Conservation (phyloP, 2,888 invertebrate genomes). For the Cheiracanthium punctorium region DNA sequence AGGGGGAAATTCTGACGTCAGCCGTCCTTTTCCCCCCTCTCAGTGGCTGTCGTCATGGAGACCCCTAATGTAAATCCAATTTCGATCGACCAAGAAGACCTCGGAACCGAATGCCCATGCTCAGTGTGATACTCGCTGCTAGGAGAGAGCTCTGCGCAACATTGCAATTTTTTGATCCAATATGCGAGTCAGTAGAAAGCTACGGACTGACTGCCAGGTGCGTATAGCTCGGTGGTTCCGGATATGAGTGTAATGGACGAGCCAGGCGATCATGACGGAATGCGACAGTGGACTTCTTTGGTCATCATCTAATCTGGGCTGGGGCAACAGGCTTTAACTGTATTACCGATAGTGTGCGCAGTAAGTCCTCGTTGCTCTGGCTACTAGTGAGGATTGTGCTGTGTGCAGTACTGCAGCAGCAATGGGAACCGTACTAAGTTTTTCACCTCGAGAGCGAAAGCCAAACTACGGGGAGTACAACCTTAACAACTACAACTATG, state of each 20-base stretch:
- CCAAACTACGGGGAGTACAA: constrained; percentile 64
- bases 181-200: constrained; percentile 15
- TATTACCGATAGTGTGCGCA: background rate
- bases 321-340: constrained; percentile 5
- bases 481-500: constrained; percentile 80
- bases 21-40: constrained; percentile 18
- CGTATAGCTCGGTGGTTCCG: background rate
- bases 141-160: constrained; percentile 40
- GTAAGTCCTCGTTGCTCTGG: constrained; percentile 35
- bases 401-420: constrained; percentile 57
- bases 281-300: background rate
- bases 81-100: constrained; percentile 48
- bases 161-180: constrained; percentile 8
- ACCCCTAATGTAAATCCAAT: constrained; percentile 49
- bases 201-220: constrained; percentile 20
- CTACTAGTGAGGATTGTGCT: constrained; percentile 51
- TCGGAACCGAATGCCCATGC: constrained; percentile 49
- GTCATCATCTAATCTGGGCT: constrained; percentile 1
- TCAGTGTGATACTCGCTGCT: constrained; percentile 27
- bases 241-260: constrained; percentile 21
- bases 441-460: constrained; percentile 71
- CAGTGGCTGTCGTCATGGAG: constrained; percentile 38
- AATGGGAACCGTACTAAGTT: constrained; percentile 72
- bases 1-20: constrained; percentile 36
- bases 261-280: background rate